Percentiles rank a stretch among this genome's conserved stretches.
phyloP scores from a whole-genome alignment of 2,113 vertebrate species.

The Machaerirhynchus nigripectus region DNA sequence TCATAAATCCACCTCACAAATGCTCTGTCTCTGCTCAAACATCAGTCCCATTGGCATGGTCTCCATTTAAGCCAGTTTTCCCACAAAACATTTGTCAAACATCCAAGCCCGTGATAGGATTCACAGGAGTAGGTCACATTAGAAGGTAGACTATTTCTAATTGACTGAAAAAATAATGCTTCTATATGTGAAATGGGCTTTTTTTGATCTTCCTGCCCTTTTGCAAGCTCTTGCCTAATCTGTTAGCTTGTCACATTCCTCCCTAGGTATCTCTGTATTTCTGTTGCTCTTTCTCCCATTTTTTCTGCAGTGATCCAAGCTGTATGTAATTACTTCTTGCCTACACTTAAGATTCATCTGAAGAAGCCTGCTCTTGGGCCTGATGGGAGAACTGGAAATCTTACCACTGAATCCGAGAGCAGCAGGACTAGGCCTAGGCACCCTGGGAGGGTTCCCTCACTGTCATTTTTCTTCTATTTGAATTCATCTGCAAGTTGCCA shows the following conservation, averaged over 20 bases:
- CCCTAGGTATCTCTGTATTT: neutral
- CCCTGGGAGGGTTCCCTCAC: neutral
- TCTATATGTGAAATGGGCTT: neutral
- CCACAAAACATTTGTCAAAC: neutral
- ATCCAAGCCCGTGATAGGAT: neutral
- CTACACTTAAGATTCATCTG: neutral
- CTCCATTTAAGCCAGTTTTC: neutral
- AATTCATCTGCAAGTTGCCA: neutral
- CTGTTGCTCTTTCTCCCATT: neutral
- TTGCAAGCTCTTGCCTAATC: neutral
- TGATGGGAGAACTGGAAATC: neutral
- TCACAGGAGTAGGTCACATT: neutral
- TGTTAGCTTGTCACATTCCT: slow-evolving; percentile 2
- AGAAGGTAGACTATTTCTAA: neutral
- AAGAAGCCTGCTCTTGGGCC: neutral
- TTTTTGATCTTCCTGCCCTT: neutral
- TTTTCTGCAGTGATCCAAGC: neutral
- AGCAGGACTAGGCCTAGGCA: neutral
- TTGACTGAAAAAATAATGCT: neutral
- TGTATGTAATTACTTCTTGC: neutral
- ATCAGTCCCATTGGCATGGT: neutral
- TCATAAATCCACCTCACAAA: neutral
- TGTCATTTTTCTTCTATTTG: neutral
- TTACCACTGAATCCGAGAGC: neutral
- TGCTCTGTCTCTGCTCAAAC: neutral